Conservation (phyloP, 2,797 vertebrate species). For the Mallotus villosus region DNA sequence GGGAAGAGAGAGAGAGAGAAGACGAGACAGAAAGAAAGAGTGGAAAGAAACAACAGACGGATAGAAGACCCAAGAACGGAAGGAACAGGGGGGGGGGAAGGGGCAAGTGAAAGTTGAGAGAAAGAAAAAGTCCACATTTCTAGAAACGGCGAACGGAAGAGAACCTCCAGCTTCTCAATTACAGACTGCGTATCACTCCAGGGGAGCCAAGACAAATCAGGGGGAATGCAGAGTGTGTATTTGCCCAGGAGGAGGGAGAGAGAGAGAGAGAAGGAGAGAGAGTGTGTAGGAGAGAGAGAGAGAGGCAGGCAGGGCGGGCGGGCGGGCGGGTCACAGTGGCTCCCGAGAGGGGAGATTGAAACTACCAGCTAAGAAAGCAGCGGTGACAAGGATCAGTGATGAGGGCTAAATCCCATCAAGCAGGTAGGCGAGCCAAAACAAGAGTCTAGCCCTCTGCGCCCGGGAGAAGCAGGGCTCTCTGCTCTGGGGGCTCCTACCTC, state of each 20-base stretch:
- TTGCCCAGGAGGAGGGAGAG: not conserved
- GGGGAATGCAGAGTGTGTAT: not conserved
- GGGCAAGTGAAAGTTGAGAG: too few species aligned
- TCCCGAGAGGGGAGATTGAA: conserved; percentile 1
- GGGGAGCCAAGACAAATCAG: conserved; percentile 9
- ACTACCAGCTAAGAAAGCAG: conserved; percentile 24
- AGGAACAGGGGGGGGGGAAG: too few species aligned
- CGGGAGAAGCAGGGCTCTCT: not conserved
- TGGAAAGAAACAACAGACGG: not conserved
- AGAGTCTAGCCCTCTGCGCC: not conserved
- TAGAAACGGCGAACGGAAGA: too few species aligned
- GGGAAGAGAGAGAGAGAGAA: not conserved
- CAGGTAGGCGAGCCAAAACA: not conserved
- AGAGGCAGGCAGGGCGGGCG: not conserved
- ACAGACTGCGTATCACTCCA: not conserved
- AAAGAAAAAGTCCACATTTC: too few species aligned
- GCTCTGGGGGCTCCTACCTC: conserved; percentile 1
- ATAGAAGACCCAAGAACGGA: too few species aligned
- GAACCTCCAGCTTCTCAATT: not conserved
- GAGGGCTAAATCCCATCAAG: not conserved
- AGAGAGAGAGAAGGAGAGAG: not conserved
- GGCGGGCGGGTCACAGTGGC: conserved; percentile 7
- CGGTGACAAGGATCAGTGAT: conserved; percentile 1
- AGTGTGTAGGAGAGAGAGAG: not conserved
- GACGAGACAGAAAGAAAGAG: not conserved